Conservation (phyloP, 2,888 invertebrate species). For the Silvanus unidentatus region DNA sequence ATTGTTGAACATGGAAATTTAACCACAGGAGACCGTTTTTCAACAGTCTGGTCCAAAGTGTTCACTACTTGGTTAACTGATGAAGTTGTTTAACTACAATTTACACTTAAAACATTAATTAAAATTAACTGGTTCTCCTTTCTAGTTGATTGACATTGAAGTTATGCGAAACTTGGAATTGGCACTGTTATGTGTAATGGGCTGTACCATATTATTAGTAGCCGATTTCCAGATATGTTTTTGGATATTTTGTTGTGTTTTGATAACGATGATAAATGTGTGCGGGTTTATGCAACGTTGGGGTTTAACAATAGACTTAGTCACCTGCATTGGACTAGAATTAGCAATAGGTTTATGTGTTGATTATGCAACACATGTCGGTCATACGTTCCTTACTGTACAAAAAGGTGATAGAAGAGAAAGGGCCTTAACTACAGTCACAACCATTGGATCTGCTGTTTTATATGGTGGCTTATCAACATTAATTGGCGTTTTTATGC, state of each 20-base stretch:
- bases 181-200: constrained; percentile 71
- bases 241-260: constrained; percentile 71
- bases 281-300: constrained; percentile 74
- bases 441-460: constrained; percentile 70
- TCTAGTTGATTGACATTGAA: constrained; percentile 62
- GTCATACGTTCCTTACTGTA: constrained; percentile 70
- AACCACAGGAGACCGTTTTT: constrained; percentile 55
- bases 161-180: constrained; percentile 69
- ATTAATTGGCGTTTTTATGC: constrained; percentile 63
- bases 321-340: constrained; percentile 71
- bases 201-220: constrained; percentile 69
- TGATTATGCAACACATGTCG: constrained; percentile 77
- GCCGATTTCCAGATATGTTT: constrained; percentile 71
- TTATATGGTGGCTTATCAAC: constrained; percentile 74
- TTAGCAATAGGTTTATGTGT: constrained; percentile 77
- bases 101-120: not conserved
- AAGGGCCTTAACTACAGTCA: constrained; percentile 59
- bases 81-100: constrained; percentile 48
- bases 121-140: constrained; percentile 13
- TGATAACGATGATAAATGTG: constrained; percentile 67
- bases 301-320: constrained; percentile 77
- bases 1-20: constrained; percentile 55
- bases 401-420: constrained; percentile 51
- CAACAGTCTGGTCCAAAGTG: constrained; percentile 65
- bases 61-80: constrained; percentile 75